Evolutionary conservation across 2,797 vertebrate genomes (phyloP).

Genomic region (Pteropus rufus): DNA sequence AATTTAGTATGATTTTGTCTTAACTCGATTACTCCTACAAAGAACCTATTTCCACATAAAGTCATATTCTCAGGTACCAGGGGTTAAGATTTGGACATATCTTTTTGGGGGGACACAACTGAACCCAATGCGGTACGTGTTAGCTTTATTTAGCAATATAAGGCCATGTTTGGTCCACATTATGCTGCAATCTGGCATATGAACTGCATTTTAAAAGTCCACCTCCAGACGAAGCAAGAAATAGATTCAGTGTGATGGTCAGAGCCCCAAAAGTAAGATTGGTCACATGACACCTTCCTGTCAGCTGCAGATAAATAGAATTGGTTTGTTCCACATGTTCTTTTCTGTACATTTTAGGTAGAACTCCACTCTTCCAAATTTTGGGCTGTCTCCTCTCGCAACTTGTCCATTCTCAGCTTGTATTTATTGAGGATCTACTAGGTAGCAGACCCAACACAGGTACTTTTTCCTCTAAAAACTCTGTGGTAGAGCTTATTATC

Average conservation of each 20-base stretch:
- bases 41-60: background rate
- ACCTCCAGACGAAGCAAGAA: background rate
- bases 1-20: background rate
- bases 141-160: background rate
- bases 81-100: background rate
- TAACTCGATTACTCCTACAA: background rate
- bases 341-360: background rate
- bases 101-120: accelerated
- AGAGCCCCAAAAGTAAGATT: background rate
- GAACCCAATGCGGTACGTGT: background rate
- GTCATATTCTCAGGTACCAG: background rate
- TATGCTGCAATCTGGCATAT: background rate
- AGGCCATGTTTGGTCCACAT: background rate
- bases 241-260: background rate
- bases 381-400: background rate
- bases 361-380: background rate
- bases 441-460: background rate
- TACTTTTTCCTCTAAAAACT: background rate
- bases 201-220: background rate
- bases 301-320: background rate
- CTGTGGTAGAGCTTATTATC: background rate
- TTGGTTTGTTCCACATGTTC: background rate
- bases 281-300: background rate
- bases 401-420: background rate
- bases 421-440: background rate